Evolutionary conservation across 2,113 vertebrate genomes (phyloP).

Genomic region (Bufo bufo): DNA sequence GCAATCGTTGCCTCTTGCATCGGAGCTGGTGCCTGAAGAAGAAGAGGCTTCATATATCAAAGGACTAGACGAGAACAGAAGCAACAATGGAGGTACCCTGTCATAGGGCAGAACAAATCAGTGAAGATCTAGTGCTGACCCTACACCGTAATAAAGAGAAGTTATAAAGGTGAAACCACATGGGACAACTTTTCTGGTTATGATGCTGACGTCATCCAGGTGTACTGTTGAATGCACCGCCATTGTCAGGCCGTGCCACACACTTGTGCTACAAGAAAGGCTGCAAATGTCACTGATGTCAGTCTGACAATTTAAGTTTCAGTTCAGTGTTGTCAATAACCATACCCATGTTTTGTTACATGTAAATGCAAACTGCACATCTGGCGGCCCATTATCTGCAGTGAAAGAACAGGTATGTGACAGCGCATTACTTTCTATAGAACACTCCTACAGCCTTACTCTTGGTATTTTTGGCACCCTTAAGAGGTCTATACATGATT

Average conservation of each 20-base stretch:
- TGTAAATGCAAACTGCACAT: not conserved
- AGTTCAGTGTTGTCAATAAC: not conserved
- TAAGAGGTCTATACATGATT: not conserved
- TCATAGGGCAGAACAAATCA: not conserved
- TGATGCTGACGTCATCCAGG: not conserved
- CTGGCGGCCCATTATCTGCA: slow-evolving; percentile 11
- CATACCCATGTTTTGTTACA: slow-evolving; percentile 10
- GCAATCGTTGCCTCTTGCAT: too few relatives aligned
- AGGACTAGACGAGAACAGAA: not conserved
- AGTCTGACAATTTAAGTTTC: slow-evolving; percentile 1
- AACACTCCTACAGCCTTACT: not conserved
- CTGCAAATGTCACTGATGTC: slow-evolving; percentile 36
- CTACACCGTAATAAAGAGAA: not conserved
- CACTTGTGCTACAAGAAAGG: slow-evolving; percentile 41
- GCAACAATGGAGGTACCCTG: not conserved
- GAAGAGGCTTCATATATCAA: too few relatives aligned
- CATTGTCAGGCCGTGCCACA: not conserved
- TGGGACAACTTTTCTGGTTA: not conserved
- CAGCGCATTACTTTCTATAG: not conserved
- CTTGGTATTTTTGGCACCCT: not conserved
- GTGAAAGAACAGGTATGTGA: slow-evolving; percentile 7
- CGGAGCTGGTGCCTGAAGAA: too few relatives aligned
- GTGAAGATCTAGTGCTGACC: not conserved
- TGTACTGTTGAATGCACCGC: slow-evolving; percentile 7
- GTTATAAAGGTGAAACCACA: not conserved